phyloP scores from a whole-genome alignment of 2,888 invertebrate genomes.

The Scaeva pyrastri region DNA sequence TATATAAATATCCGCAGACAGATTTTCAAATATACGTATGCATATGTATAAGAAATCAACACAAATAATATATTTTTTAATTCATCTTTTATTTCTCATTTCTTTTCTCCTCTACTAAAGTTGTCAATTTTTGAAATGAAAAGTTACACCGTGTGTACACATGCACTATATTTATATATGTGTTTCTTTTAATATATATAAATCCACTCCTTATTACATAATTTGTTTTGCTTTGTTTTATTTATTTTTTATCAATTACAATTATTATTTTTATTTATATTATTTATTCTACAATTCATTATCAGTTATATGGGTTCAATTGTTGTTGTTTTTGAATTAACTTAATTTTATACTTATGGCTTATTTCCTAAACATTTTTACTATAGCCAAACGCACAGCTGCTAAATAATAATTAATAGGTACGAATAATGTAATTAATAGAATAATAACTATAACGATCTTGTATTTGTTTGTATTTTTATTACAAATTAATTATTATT shows the following conservation, averaged over 20 bases:
- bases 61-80: conserved; percentile 22
- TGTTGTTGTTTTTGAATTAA: conserved; percentile 39
- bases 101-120: not conserved
- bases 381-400: conserved; percentile 60
- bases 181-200: conserved; percentile 16
- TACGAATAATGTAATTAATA: conserved; percentile 47
- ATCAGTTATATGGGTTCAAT: conserved; percentile 64
- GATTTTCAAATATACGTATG: conserved; percentile 27
- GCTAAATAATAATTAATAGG: conserved; percentile 65
- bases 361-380: conserved; percentile 60
- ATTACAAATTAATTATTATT: conserved; percentile 54
- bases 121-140: conserved; percentile 40
- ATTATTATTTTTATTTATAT: conserved; percentile 59
- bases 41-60: conserved; percentile 58
- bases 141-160: conserved; percentile 35
- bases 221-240: conserved; percentile 29
- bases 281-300: conserved; percentile 75
- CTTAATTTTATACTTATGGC: conserved; percentile 47
- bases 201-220: conserved; percentile 50
- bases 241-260: conserved; percentile 55
- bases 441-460: conserved; percentile 49
- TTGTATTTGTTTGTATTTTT: conserved; percentile 25
- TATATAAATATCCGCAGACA: conserved; percentile 69
- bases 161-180: conserved; percentile 8
- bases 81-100: conserved; percentile 25